Conservation (phyloP, 2,113 vertebrate genomes). For the Indicator indicator region DNA sequence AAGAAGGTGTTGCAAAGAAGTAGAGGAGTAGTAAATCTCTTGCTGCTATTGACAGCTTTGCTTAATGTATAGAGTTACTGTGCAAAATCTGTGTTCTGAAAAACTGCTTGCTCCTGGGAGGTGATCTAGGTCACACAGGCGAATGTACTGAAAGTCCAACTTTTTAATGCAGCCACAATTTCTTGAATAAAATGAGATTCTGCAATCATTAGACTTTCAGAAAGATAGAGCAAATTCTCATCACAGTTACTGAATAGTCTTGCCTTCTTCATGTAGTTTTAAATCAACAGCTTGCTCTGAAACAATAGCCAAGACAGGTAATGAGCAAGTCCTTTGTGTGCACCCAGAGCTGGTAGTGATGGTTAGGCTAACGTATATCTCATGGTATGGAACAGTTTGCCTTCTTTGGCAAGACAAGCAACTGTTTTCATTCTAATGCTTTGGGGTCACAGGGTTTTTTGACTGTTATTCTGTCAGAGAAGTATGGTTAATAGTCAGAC, state of each 20-base stretch:
- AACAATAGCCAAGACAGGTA: not conserved
- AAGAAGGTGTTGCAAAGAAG: not conserved
- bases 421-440: not conserved
- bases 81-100: not conserved
- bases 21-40: not conserved
- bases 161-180: not conserved
- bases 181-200: not conserved
- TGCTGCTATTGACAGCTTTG: not conserved
- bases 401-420: not conserved
- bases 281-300: slow-evolving; percentile 21
- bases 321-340: not conserved
- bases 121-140: not conserved
- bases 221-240: slow-evolving; percentile 7
- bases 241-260: not conserved
- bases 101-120: not conserved
- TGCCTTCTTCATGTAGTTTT: not conserved
- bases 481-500: not conserved
- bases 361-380: not conserved
- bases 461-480: not conserved
- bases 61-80: not conserved
- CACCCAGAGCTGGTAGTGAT: not conserved
- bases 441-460: not conserved
- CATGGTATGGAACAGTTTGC: not conserved
- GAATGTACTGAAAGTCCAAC: not conserved
- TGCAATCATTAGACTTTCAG: not conserved